phyloP scores from a whole-genome alignment of 2,113 vertebrate species.

The Cephalophus harveyi region DNA sequence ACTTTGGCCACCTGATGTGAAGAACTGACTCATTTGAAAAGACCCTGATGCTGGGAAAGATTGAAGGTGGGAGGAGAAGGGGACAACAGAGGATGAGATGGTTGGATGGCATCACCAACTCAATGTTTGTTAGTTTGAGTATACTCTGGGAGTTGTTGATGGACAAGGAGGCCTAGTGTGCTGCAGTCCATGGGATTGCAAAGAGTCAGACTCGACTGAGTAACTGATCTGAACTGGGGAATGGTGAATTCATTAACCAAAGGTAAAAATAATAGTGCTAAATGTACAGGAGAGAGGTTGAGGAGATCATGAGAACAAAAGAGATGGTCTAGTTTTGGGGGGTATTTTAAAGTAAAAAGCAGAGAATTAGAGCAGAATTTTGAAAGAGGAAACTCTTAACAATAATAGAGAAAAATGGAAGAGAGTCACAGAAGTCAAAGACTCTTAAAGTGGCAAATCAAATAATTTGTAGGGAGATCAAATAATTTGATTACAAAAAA shows the following conservation, averaged over 20 bases:
- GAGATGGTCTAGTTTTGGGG: background rate
- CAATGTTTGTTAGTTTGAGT: background rate
- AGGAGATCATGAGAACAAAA: background rate
- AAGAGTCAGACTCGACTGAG: background rate
- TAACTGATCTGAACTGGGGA: background rate
- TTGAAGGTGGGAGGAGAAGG: background rate
- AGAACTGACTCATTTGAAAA: background rate
- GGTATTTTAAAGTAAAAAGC: background rate
- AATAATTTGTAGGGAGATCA: background rate
- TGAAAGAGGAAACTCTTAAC: background rate
- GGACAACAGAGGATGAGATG: background rate
- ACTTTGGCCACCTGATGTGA: background rate
- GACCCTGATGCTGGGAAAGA: background rate
- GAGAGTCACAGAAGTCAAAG: background rate
- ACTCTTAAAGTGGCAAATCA: background rate
- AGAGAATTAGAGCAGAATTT: background rate
- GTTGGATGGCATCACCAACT: background rate
- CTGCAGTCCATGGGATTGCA: background rate
- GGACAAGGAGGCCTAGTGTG: background rate
- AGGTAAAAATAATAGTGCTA: background rate
- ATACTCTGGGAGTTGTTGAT: background rate
- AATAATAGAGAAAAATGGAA: background rate
- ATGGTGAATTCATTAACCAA: background rate
- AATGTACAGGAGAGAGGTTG: background rate
- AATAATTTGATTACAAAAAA: background rate